These are phyloP conservation scores for Macaca nemestrina DNA, from an alignment of 2,113 vertebrate genomes.

Conservation along the genomic window DNA sequence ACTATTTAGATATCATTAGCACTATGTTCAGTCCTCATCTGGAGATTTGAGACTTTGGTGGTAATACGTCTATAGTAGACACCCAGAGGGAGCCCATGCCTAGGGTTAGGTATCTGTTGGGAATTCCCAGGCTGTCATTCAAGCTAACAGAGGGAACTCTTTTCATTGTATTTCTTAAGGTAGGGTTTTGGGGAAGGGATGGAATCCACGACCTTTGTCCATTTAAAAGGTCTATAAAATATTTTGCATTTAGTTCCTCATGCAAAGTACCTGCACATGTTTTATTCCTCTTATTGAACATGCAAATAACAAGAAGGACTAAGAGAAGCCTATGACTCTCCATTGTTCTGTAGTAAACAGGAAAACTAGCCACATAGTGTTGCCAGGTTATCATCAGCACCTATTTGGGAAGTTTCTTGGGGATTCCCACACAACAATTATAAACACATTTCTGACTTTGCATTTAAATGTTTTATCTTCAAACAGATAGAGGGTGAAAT, in stretches of 20 bases:
- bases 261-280: background rate
- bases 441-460: background rate
- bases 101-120: background rate
- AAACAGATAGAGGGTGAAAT: background rate
- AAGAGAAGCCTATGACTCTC: background rate
- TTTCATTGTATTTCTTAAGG: background rate
- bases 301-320: background rate
- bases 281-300: background rate
- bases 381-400: background rate
- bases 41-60: background rate
- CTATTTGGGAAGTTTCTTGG: background rate
- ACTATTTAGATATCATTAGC: background rate
- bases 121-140: background rate
- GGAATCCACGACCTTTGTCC: background rate
- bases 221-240: background rate
- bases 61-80: background rate
- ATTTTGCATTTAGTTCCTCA: background rate
- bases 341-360: background rate
- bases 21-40: background rate
- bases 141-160: background rate
- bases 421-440: background rate
- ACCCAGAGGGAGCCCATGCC: background rate
- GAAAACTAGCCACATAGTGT: background rate
- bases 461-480: background rate
- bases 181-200: background rate